Evolutionary conservation across 37 sponge, comb jelly and placozoan species (phyloP).

Genomic region (Bolinopsis microptera): DNA sequence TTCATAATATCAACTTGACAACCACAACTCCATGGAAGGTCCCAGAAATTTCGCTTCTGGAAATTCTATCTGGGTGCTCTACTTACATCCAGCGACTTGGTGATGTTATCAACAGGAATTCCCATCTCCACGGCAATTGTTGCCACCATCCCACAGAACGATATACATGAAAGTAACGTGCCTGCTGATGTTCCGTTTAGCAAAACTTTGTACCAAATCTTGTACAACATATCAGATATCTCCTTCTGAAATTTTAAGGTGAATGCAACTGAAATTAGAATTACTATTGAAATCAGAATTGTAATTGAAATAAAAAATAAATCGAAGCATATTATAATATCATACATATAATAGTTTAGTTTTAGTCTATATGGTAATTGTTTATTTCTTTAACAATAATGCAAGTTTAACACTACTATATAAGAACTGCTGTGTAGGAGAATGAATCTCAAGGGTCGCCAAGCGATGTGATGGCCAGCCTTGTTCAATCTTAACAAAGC

Average conservation of each 20-base stretch:
- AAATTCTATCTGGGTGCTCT: not conserved
- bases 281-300: not conserved
- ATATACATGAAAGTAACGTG: constrained; percentile 24
- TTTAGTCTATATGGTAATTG: no score
- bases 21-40: not conserved
- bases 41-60: not conserved
- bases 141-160: constrained; percentile 58
- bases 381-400: no score
- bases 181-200: constrained; percentile 38
- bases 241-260: constrained; percentile 59
- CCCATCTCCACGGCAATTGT: constrained; percentile 40
- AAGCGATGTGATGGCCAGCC: no score
- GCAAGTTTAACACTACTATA: no score
- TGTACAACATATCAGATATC: not conserved
- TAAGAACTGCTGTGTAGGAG: no score
- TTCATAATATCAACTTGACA: not conserved
- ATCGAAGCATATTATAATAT: no score
- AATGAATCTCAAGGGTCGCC: no score
- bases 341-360: no score
- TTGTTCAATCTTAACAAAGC: no score
- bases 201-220: constrained; percentile 61
- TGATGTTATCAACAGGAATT: constrained; percentile 53
- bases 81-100: constrained; percentile 44
- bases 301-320: no score
- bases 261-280: not conserved